Base-by-base conservation (phyloP, 2,797 vertebrate genomes). In the Arctocebus calabarensis region DNA sequence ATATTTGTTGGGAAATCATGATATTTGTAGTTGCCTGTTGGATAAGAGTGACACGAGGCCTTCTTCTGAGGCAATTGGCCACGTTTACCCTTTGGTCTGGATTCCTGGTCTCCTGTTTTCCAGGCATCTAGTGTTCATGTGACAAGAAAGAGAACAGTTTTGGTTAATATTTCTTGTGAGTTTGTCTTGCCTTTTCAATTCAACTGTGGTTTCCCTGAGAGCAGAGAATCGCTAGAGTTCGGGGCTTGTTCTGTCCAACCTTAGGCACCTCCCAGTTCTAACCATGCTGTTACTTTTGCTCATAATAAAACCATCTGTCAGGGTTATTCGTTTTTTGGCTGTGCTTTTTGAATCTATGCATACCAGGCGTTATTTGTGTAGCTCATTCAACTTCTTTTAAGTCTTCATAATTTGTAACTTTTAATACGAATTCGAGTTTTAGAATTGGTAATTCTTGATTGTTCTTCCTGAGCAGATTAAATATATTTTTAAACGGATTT, bases 371-470 rank as follows among this genome's bases (percentile, higher is more conserved):
- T 62, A 71, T 40, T 59, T 85, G 14, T 89, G 2, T 61, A 43
- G 84, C 43, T 62, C 55, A 68, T 55, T 71, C 68, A 83, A 85
- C 9, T 79, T 84, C 66, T 93, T 93, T 62, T 81, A 79, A 90
- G 62, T 2, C 23, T 91, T 84, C 77, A 32, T 52, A 75, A 52
- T 20, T 61, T 81, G 14, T 77, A 7, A 84, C 61, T 93, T 93
- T 74, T 71, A 85, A 20, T 43, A 43, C 55, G 27, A 55, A 64
- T 87, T 43, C 25, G 16, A 74, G 37, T 91, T 96, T 90, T 87
- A 68, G 68, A 73, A 64, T 62, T 75, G 32, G 2, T 55, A 45
- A 45, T 88, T 95, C 74, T 62, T 27, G 70, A 3, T 83, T 85
- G 74, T 61, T 34, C 23, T 34, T 64, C 43, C 64, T 64, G 73